phyloP scores from a whole-genome alignment of 2,113 vertebrate species.

The Picathartes gymnocephalus region DNA sequence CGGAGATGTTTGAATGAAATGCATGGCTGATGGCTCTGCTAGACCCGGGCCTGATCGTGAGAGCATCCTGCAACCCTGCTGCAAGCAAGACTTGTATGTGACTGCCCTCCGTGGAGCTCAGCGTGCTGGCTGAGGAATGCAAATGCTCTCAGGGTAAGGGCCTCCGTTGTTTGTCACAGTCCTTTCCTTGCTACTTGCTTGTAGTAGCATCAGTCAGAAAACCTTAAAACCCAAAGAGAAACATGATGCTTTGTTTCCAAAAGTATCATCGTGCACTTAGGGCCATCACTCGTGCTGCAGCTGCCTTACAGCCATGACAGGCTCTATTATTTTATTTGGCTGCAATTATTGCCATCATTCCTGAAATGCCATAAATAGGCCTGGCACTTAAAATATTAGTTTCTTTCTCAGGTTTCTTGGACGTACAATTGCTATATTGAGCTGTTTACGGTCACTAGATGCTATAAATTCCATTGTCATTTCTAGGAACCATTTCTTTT shows the following conservation, averaged over 20 bases:
- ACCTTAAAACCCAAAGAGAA: background rate
- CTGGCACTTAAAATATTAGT: background rate
- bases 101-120: background rate
- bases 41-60: background rate
- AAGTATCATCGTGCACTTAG: background rate
- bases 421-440: background rate
- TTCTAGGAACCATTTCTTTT: background rate
- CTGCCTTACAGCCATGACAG: background rate
- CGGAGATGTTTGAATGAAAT: background rate
- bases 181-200: background rate
- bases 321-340: background rate
- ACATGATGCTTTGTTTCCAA: background rate
- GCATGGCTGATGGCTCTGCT: background rate
- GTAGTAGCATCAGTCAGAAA: background rate
- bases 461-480: background rate
- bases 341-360: background rate
- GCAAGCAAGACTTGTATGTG: background rate
- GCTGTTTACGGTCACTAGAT: background rate
- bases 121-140: background rate
- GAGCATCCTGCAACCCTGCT: background rate
- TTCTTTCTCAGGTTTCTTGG: constrained; percentile 6
- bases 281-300: background rate
- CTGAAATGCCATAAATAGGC: background rate
- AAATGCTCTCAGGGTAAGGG: background rate
- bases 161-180: background rate